Conservation (phyloP, 2,888 invertebrate genomes). For the Polymixis flavicincta region DNA sequence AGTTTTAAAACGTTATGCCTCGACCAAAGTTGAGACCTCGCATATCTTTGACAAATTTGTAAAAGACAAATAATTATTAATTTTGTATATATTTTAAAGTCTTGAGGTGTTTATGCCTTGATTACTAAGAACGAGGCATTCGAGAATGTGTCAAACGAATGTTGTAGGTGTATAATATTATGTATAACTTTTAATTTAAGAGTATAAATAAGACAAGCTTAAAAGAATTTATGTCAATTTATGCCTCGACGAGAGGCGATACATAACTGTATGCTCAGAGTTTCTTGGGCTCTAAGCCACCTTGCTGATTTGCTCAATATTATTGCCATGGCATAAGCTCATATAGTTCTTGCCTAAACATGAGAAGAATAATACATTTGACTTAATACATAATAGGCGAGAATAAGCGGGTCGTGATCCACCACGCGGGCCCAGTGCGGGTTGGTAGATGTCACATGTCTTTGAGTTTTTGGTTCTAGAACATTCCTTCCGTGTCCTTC, state of each 20-base stretch:
- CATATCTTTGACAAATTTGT: conserved; percentile 20
- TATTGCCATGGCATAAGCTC: no score
- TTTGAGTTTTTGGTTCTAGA: no score
- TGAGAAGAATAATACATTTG: no score
- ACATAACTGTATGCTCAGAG: background rate
- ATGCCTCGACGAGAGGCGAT: background rate
- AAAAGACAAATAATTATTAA: conserved; percentile 18
- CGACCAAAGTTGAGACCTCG: conserved; percentile 37
- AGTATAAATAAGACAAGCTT: conserved; percentile 10
- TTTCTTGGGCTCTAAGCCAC: no score
- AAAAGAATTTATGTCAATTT: background rate
- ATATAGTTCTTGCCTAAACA: no score
- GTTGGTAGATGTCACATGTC: no score
- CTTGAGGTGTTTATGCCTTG: background rate
- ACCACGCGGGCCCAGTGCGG: no score
- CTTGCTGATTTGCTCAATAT: background rate
- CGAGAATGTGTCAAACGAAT: conserved; percentile 8
- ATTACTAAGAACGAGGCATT: conserved; percentile 21
- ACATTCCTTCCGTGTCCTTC: background rate
- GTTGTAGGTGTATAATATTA: conserved; percentile 7
- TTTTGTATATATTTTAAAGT: conserved; percentile 2
- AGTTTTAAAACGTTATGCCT: conserved; percentile 28
- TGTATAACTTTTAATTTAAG: conserved; percentile 29
- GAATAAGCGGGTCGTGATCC: no score
- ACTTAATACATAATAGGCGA: no score